Evolutionary conservation across 2,888 invertebrate genomes (phyloP), one percentile per base, ranked within the genome.

Genomic region (Hyppa rectilinea): DNA sequence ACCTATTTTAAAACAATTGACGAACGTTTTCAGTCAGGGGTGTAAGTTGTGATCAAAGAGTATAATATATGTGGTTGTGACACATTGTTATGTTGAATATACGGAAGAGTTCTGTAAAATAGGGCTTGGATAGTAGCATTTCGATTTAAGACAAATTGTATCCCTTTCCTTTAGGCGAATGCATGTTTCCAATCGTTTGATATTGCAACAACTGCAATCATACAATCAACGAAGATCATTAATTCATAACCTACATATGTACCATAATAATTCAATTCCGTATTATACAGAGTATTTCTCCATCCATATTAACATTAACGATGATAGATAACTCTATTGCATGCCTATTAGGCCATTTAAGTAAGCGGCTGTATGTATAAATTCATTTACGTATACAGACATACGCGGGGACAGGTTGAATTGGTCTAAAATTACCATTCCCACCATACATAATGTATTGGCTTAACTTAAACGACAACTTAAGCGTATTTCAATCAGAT

Each of bases 251-350:
- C 78, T 74, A 81, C 68, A 64, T 78, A 36, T 20, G 40, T 63
- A 59, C 47, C 5, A 62, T 68, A 73, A 77, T 77, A 78, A 81
- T 72, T 69, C 43, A 66, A 80, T 81, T 74, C 65, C 62, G 56
- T 69, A 74, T 26, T 43, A 50, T 53, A 73, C 52, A 62, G 50
- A 53, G 23, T 76, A 40, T 78, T 78, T 79, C 77, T 52, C 63
- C 71, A 80, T 53, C 12, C 2, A 40, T 58, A 63, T 71, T 56
- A 71, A 71, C 40, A 75, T 80, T 80, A 80, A 76, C 66, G 71
- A 79, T 80, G 80, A 80, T 80, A 79, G 71, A 80, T 78, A 71
- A 52, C 66, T 80, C 53, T 66, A 76, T 79, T 71, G 66, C 76
- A 76, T 50, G 76, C 66, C 71, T 80, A 76, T 75, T 78, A 78